phyloP scores from a whole-genome alignment of 1,140 invertebrate species.

The Diploscapter pachys region DNA sequence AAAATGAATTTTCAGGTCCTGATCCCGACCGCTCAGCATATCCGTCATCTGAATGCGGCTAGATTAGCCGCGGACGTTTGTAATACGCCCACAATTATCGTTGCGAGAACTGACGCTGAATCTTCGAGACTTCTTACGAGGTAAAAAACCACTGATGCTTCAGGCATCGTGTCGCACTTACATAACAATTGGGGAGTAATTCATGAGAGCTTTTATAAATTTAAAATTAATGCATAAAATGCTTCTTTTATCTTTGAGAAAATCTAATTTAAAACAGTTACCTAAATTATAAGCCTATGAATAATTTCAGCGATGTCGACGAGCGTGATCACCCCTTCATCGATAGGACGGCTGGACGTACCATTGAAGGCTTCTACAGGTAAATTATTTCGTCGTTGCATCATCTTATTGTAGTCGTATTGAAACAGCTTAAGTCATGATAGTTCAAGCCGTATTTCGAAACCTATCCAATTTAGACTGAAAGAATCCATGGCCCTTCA shows the following conservation, averaged over 20 bases:
- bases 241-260: no score
- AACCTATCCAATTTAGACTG: constrained; percentile 24
- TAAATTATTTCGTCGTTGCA: constrained; percentile 4
- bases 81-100: constrained; percentile 59
- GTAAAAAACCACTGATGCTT: constrained; percentile 23
- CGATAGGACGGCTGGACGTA: constrained; percentile 56
- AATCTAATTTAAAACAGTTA: no score
- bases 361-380: constrained; percentile 59
- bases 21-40: constrained; percentile 59
- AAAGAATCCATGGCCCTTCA: constrained; percentile 54
- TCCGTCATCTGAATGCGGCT: constrained; percentile 60
- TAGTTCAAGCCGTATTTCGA: not conserved
- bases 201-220: no score
- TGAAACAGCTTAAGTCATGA: not conserved
- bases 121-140: constrained; percentile 54
- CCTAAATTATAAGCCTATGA: not conserved
- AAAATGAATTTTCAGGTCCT: constrained; percentile 40
- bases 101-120: constrained; percentile 60
- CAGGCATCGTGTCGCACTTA: constrained; percentile 9
- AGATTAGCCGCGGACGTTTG: constrained; percentile 59
- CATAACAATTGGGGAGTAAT: no score
- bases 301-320: constrained; percentile 52
- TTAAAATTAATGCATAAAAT: no score
- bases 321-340: constrained; percentile 59
- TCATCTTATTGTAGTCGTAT: constrained; percentile 1